These are phyloP conservation scores for Butorides virescens DNA, from an alignment of 2,113 vertebrate species.

Conservation along the genomic window DNA sequence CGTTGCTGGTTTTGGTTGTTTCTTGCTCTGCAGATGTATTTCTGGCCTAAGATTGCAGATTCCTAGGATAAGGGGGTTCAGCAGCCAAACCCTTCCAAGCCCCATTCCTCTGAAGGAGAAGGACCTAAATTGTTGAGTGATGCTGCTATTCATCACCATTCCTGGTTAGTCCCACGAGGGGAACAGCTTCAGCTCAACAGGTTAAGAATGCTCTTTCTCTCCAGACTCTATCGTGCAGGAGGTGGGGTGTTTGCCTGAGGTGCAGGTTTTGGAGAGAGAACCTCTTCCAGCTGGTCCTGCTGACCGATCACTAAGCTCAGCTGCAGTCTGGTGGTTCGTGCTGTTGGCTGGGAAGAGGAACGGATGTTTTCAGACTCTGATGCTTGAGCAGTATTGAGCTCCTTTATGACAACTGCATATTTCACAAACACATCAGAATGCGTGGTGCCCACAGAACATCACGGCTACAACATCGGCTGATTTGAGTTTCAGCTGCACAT, in stretches of 20 bases:
- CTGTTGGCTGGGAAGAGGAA: neutral
- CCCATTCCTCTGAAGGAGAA: neutral
- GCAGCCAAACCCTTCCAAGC: neutral
- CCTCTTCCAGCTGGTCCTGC: neutral
- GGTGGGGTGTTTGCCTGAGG: neutral
- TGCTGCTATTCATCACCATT: neutral
- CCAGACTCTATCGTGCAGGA: neutral
- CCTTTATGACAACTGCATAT: neutral
- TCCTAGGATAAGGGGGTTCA: neutral
- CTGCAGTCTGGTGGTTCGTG: neutral
- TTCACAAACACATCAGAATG: neutral
- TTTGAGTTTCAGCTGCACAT: neutral
- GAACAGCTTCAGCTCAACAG: neutral
- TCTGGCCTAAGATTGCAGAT: neutral
- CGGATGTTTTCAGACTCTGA: neutral
- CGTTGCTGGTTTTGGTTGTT: neutral
- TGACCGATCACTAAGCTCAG: neutral
- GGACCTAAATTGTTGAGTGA: neutral
- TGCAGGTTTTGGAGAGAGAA: neutral
- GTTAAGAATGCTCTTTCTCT: neutral
- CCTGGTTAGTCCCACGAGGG: neutral
- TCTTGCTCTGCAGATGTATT: neutral
- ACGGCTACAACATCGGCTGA: neutral
- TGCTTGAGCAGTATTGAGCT: neutral
- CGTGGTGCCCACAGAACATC: neutral